Base-by-base conservation (phyloP, 1,140 invertebrate genomes). In the Tetramorium alpestre region DNA sequence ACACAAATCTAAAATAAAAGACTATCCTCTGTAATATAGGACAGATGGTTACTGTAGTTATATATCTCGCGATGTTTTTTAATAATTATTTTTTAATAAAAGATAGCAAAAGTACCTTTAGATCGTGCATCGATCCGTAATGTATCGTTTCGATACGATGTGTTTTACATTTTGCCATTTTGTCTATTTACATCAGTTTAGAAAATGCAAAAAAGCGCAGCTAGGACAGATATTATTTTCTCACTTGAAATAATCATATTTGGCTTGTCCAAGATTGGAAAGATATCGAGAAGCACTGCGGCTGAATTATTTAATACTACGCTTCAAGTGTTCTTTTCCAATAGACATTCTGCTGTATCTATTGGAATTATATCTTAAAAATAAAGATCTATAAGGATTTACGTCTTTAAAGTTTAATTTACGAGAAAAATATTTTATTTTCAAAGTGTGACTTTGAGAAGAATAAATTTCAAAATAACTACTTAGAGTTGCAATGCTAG, bases 221-320 rank as follows among this genome's bases (percentile, higher is more conserved):
- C 13, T 5, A 60, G 2, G 3, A 73, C 22, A 41, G 6, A 41
- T 65, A 2, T 54, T 70, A 51, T 69, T 54, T 69, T 58, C 8
- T 44, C 33, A 11, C 3, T 60, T 60, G n/a, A 60, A 73, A 22
- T 11, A 38, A 69, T 16, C 13, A 69, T 5, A 33, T 72, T 47
- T 58, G 16, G 10, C 5, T 70, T 51, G 11, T 73, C 69, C n/a
- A 38, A 47, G 7, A 47, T 22, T 47, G 7, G 4, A 28, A 47
- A 28, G 1, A 72, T 11, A 80, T 44, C 13, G 11, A 65, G 62
- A 28, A 51, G 41, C 41, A 18, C 10, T 25, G 44, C 1, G 16
- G 64, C 8, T 44, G 11, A 81, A 28, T 82, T 56, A 82, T 82
- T 82, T 58, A 56, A 60, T 72, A 58, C n/a, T 16, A 16, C 4